These are phyloP conservation scores for Lasius platythorax DNA, from an alignment of 2,888 invertebrate genomes.

Conservation along the genomic window DNA sequence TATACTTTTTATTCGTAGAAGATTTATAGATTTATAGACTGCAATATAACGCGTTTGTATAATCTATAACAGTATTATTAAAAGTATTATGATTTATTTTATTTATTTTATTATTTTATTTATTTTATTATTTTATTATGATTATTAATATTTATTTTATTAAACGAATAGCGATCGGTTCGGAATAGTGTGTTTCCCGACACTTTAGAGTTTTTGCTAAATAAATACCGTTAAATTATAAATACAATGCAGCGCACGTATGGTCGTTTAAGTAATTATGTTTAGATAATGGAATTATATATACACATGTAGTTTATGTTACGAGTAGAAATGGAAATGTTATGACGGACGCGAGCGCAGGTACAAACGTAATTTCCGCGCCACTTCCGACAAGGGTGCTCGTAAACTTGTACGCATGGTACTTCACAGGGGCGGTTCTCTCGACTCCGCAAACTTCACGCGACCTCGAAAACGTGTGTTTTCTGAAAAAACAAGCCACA, in stretches of 20 bases:
- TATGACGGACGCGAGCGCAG: constrained; percentile 25
- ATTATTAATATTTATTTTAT: background rate
- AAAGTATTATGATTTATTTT: constrained; percentile 21
- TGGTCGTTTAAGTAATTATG: constrained; percentile 34
- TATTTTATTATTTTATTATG: background rate
- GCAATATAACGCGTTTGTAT: background rate
- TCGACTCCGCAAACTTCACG: constrained; percentile 51
- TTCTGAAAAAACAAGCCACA: constrained; percentile 46
- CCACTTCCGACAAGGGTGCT: constrained; percentile 48
- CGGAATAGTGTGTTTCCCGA: background rate
- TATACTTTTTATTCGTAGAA: background rate
- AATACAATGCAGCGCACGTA: background rate
- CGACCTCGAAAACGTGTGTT: constrained; percentile 35
- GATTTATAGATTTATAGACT: background rate
- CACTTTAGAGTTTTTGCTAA: background rate
- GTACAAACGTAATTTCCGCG: constrained; percentile 55
- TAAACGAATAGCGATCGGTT: background rate
- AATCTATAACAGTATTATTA: background rate
- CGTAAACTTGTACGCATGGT: constrained; percentile 41
- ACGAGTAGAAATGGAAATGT: constrained; percentile 46
- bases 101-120: too few species aligned
- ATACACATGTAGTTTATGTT: constrained; percentile 32
- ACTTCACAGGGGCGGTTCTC: constrained; percentile 50
- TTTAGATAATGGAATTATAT: constrained; percentile 42
- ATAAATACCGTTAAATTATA: constrained; percentile 22